Conservation (phyloP, 2,113 vertebrate genomes). For the Urocitellus parryii region DNA sequence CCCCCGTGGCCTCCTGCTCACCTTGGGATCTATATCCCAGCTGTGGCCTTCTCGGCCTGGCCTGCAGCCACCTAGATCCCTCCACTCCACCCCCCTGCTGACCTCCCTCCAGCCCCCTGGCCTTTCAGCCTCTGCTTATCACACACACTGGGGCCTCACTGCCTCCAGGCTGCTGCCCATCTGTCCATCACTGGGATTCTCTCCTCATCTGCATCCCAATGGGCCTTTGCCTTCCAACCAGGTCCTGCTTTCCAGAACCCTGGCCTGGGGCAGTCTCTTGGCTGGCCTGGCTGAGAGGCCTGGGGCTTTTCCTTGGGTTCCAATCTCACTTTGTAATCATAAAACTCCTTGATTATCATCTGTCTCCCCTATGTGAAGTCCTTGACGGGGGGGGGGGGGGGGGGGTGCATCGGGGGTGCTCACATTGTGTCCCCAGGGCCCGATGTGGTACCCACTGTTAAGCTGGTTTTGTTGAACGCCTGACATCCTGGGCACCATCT, state of each 20-base stretch:
- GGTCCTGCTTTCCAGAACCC: neutral
- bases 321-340: neutral
- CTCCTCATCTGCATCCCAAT: neutral
- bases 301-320: neutral
- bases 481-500: neutral
- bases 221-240: too few species aligned
- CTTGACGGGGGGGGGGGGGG: too few species aligned
- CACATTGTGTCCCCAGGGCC: neutral
- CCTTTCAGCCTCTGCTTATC: neutral
- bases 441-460: accelerated
- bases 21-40: too few species aligned
- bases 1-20: too few species aligned
- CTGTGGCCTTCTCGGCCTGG: too few species aligned
- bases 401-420: neutral
- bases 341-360: neutral
- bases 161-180: neutral
- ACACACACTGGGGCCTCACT: neutral
- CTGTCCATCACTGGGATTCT: neutral
- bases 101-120: accelerated
- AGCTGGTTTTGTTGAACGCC: neutral
- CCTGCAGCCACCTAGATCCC: neutral
- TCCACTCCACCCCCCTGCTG: neutral
- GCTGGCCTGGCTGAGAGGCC: neutral
- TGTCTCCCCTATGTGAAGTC: neutral
- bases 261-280: neutral